A percentile compares a stretch with the other conserved stretches of the same genome.
Conservation (phyloP, 30 jellyfish, hydroid and myxozoan species). For the Pseudorhiza aurosa region DNA sequence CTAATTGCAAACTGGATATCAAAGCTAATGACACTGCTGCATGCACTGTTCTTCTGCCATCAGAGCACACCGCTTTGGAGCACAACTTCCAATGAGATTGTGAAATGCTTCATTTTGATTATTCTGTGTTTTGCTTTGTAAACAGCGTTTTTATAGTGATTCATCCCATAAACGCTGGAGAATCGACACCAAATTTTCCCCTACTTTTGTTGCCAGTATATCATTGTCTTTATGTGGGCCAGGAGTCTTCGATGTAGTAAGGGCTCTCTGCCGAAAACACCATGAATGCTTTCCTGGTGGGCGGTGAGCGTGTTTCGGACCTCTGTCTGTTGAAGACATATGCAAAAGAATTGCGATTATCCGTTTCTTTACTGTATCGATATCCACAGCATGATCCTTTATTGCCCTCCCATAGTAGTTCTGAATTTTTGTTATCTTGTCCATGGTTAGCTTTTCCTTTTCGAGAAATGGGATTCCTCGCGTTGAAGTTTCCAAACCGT, state of each 20-base stretch:
- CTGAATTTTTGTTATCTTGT: constrained; percentile 18
- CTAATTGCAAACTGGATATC: constrained; percentile 43
- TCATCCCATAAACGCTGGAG: constrained; percentile 20
- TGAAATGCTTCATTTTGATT: constrained; percentile 53
- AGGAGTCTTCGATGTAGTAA: neutral
- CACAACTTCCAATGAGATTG: constrained; percentile 13
- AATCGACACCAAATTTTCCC: constrained; percentile 1
- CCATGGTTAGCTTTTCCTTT: too few relatives aligned
- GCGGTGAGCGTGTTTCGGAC: constrained; percentile 30
- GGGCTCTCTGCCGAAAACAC: constrained; percentile 40
- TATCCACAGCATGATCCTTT: constrained; percentile 15
- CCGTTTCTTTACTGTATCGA: neutral
- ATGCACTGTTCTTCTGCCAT: constrained; percentile 24
- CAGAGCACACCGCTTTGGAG: constrained; percentile 40
- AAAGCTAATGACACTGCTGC: constrained; percentile 16
- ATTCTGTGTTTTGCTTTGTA: constrained; percentile 40
- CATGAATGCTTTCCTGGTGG: constrained; percentile 23
- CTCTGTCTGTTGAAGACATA: constrained; percentile 25
- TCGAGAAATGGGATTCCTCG: neutral
- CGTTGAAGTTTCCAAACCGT: neutral
- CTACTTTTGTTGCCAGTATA: constrained; percentile 10
- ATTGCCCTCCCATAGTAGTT: constrained; percentile 38
- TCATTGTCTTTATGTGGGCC: constrained; percentile 4
- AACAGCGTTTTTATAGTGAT: constrained; percentile 4
- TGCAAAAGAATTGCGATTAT: constrained; percentile 36